phyloP scores from a whole-genome alignment of 2,888 invertebrate species.

The Epsilonema sp. region DNA sequence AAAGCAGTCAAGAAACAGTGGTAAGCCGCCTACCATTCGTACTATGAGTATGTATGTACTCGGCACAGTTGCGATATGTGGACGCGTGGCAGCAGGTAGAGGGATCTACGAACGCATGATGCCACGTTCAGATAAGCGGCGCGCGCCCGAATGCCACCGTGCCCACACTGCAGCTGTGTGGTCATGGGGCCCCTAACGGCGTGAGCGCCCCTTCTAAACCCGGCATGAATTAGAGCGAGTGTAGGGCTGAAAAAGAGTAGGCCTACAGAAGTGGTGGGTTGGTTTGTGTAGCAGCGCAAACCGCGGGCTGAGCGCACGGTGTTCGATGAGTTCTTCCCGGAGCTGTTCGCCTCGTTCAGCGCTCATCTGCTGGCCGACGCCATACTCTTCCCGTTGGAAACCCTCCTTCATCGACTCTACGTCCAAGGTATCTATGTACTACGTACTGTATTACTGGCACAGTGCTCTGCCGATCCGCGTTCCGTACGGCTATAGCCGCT shows the following conservation, averaged over 20 bases:
- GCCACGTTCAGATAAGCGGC: too few relatives aligned
- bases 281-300: constrained; percentile 6
- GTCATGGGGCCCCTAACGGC: too few relatives aligned
- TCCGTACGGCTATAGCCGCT: too few relatives aligned
- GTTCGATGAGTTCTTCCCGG: constrained; percentile 30
- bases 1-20: constrained; percentile 1
- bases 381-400: constrained; percentile 74
- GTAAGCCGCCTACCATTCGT: not conserved
- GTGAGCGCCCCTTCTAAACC: too few relatives aligned
- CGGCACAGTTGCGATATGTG: not conserved
- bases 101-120: too few relatives aligned
- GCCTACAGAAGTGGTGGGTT: too few relatives aligned
- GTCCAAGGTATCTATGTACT: constrained; percentile 48
- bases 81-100: not conserved
- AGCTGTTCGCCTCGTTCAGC: constrained; percentile 29
- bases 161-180: too few relatives aligned
- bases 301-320: constrained; percentile 9
- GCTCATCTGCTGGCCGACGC: constrained; percentile 52
- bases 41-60: not conserved
- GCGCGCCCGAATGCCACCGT: too few relatives aligned
- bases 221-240: too few relatives aligned
- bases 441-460: too few relatives aligned
- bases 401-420: constrained; percentile 48
- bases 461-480: too few relatives aligned
- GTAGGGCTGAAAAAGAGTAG: too few relatives aligned